Evolutionary conservation across 2,797 vertebrate species (phyloP), one percentile per base, ranked within the genome.

Genomic region (Pterois miles): DNA sequence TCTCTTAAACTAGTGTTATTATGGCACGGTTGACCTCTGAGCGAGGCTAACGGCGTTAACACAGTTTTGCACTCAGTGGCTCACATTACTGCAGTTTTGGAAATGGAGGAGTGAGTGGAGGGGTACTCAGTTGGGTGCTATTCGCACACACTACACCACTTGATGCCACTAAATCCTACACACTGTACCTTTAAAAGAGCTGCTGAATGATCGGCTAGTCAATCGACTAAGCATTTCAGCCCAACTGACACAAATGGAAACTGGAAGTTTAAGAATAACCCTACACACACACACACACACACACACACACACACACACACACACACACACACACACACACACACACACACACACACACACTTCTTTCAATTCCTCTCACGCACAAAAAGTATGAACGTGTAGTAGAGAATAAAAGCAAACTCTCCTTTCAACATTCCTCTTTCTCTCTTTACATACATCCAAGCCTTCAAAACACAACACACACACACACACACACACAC

Each of bases 381-480:
- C 3, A 68, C 12, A 58, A 54, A 31, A 48, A 76, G 16, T 59
- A 78, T 65, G 78, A 74, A 84, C 38, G 60, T 76, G 62, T 40
- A 78, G 10, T 18, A 43, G 34, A 72, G 48, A 71, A 71, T 38
- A 43, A 68, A 71, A 20, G 48, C 13, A 48, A 38, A 25, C 75
- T 40, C 67, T 85, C 20, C 83, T 65, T 64, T 67, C 80, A 74
- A 59, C 83, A 81, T 87, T 84, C 70, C 66, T 79, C 23, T 54
- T 18, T 66, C 25, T 57, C 8, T 54, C 2, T 71, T 40, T 22
- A 78, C 58, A 76, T 54, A 58, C 33, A 65, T 56, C 16, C 43
- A 25, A 48, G 20, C 36, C 53, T 54, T 66, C 14, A 67, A 76
- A 60, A 54, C 16, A 65, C 29, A 40, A 16, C n/a, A 4, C 11